Conservation (phyloP, 2,113 vertebrate species). For the Lucifuga dentata region DNA sequence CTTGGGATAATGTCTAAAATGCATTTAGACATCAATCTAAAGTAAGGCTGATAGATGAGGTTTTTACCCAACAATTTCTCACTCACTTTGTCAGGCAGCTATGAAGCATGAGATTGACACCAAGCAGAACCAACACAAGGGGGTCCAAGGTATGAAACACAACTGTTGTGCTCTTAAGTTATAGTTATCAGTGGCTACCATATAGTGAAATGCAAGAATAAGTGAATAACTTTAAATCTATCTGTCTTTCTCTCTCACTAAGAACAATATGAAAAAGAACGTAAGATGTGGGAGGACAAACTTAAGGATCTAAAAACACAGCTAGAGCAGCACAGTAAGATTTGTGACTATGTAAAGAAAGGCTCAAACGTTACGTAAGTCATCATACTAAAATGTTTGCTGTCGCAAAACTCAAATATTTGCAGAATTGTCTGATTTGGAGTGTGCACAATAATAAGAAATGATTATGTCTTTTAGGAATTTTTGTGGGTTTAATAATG, state of each 20-base stretch:
- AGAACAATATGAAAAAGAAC: constrained; percentile 33
- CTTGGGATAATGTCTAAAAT: too few relatives aligned
- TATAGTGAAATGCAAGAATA: constrained; percentile 22
- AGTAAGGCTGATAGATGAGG: not conserved
- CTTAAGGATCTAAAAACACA: not conserved
- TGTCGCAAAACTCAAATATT: not conserved
- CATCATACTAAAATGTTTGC: not conserved
- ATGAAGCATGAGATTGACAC: not conserved
- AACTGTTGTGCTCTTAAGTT: not conserved
- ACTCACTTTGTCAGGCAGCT: constrained; percentile 10
- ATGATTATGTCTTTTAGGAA: constrained; percentile 50
- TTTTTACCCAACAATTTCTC: not conserved
- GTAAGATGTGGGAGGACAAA: constrained; percentile 34
- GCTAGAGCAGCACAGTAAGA: not conserved
- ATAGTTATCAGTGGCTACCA: constrained; percentile 17
- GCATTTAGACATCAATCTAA: too few relatives aligned
- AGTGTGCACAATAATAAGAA: constrained; percentile 4
- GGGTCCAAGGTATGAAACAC: constrained; percentile 29
- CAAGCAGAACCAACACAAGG: accelerated
- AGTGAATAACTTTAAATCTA: not conserved
- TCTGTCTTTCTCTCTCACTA: constrained; percentile 6
- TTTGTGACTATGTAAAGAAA: constrained; percentile 37
- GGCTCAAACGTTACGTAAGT: constrained; percentile 5
- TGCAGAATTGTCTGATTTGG: not conserved
- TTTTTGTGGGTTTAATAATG: constrained; percentile 13